Percentiles rank a stretch among this genome's conserved stretches.
Conservation (phyloP, 1,140 invertebrate genomes). For the Druon quercuslanigerum region DNA sequence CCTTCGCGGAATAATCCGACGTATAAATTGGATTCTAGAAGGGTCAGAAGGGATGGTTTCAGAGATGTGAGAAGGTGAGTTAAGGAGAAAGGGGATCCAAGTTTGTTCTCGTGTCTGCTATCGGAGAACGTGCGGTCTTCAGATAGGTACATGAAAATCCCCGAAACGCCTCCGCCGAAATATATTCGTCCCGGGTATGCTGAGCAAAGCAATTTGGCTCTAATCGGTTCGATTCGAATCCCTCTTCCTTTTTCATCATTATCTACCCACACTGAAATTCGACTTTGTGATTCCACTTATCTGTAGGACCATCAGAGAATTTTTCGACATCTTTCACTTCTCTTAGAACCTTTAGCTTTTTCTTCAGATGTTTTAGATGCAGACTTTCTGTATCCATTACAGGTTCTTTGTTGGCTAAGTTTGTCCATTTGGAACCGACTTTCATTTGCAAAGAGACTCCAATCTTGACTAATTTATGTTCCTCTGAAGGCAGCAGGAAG, state of each 20-base stretch:
- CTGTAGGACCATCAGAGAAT: not conserved
- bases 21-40: conserved; percentile 49
- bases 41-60: conserved; percentile 37
- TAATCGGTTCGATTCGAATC: not conserved
- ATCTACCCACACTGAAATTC: not conserved
- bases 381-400: too few relatives aligned
- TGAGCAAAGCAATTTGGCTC: conserved; percentile 12
- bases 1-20: conserved; percentile 5
- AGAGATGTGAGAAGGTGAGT: conserved; percentile 38
- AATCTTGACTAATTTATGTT: too few relatives aligned
- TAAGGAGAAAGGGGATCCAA: conserved; percentile 25
- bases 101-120: conserved; percentile 8
- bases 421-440: too few relatives aligned
- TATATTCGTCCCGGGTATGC: not conserved
- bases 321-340: not conserved
- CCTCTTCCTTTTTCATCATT: not conserved
- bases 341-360: too few relatives aligned
- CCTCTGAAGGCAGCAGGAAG: too few relatives aligned
- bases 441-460: too few relatives aligned
- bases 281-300: not conserved
- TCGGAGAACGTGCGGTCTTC: conserved; percentile 12
- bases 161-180: conserved; percentile 6
- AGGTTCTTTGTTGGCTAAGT: too few relatives aligned
- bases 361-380: too few relatives aligned
- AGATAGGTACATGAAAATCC: conserved; percentile 17